Evolutionary conservation across 2,797 vertebrate genomes (phyloP).

Genomic region (Ptychadena robeensis): DNA sequence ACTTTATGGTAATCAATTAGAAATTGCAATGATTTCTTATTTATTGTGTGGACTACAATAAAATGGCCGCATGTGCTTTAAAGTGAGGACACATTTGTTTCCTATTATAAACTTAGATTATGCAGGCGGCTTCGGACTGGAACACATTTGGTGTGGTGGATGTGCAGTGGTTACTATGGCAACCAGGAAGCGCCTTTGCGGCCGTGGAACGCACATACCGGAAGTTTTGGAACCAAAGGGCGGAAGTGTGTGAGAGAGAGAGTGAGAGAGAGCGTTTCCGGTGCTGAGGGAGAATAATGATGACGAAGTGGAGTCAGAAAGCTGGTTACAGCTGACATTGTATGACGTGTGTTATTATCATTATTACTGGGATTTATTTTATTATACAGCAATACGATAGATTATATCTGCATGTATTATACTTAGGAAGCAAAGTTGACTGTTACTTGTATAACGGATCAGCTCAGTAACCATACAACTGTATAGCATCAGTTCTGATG

Average conservation of each 20-base stretch:
- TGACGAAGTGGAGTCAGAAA: not conserved
- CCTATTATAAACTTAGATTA: too few species aligned
- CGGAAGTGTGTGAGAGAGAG: not conserved
- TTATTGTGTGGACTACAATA: too few species aligned
- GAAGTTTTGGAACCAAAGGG: not conserved
- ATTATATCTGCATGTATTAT: not conserved
- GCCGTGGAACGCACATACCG: not conserved
- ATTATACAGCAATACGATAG: not conserved
- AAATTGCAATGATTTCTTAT: too few species aligned
- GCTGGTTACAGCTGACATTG: not conserved
- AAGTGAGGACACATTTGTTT: too few species aligned
- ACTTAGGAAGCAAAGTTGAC: not conserved
- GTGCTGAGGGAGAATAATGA: not conserved
- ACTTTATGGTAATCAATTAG: too few species aligned
- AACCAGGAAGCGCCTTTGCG: not conserved
- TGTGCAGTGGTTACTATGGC: not conserved
- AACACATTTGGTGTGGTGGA: too few species aligned
- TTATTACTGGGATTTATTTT: not conserved
- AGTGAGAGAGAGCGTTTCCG: too few species aligned
- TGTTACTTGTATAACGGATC: too few species aligned
- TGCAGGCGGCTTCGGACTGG: too few species aligned
- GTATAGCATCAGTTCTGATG: too few species aligned
- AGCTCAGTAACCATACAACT: not conserved
- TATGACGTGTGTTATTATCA: not conserved
- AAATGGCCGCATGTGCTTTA: too few species aligned